Conservation (phyloP, 37 sponge, comb jelly and placozoan species). For the Cladorhizidae sp. region DNA sequence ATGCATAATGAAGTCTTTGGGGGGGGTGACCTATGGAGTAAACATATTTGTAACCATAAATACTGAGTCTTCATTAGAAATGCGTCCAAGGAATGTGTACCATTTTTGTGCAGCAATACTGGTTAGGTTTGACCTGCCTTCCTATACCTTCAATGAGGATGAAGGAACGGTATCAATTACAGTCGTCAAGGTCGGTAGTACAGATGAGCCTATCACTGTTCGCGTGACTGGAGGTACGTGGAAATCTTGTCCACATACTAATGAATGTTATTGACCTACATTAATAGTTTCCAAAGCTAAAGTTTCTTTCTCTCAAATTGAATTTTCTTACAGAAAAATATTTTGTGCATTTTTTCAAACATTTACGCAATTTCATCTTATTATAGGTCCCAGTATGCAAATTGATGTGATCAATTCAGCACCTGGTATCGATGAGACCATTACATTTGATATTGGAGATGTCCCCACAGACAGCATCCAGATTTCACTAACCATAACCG, state of each 20-base stretch:
- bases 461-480: neutral
- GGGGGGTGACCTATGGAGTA: neutral
- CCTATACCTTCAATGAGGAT: neutral
- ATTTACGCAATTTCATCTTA: neutral
- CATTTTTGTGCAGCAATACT: neutral
- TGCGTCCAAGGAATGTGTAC: neutral
- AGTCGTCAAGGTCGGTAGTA: neutral
- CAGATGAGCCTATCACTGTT: neutral
- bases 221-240: conserved; percentile 18
- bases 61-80: neutral
- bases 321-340: no score
- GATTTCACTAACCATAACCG: neutral
- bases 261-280: no score
- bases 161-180: neutral
- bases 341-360: no score
- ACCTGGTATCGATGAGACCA: conserved; percentile 6
- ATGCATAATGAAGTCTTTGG: no score
- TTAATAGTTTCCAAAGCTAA: no score
- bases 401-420: conserved; percentile 16
- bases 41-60: no score
- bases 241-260: no score
- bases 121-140: neutral
- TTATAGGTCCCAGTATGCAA: conserved; percentile 22
- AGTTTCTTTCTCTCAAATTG: no score
- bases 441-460: conserved; percentile 15